These are phyloP conservation scores for Tipula unca DNA, from an alignment of 2,888 invertebrate genomes.

Conservation along the genomic window DNA sequence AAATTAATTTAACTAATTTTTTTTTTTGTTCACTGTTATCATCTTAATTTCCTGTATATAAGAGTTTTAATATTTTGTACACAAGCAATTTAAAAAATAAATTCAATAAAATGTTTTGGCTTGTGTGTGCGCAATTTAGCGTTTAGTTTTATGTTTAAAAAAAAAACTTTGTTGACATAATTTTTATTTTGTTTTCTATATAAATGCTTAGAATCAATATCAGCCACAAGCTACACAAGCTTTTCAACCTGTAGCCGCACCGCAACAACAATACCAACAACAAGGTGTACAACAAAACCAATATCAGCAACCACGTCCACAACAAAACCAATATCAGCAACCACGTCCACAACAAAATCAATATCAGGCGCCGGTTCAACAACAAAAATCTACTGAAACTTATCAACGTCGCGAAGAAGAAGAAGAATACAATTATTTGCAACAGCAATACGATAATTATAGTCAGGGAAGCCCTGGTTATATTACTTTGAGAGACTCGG, in stretches of 20 bases:
- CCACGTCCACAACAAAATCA: slow-evolving; percentile 28
- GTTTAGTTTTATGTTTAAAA: not conserved
- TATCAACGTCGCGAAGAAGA: slow-evolving; percentile 27
- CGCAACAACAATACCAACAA: slow-evolving; percentile 21
- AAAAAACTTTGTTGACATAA: not conserved
- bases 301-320: slow-evolving; percentile 26
- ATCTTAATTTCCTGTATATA: not conserved
- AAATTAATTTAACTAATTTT: not conserved
- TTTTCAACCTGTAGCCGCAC: slow-evolving; percentile 25
- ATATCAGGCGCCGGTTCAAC: slow-evolving; percentile 34
- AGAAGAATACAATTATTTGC: not conserved
- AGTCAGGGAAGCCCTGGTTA: slow-evolving; percentile 46
- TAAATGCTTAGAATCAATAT: slow-evolving; percentile 17
- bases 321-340: slow-evolving; percentile 28
- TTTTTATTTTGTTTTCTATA: not conserved
- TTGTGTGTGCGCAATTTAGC: not conserved
- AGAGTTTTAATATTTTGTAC: not conserved
- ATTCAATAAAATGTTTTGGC: not conserved
- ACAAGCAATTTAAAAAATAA: not conserved
- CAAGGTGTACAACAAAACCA: slow-evolving; percentile 31
- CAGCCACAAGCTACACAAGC: slow-evolving; percentile 24
- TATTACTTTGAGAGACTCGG: slow-evolving; percentile 54
- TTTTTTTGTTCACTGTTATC: not conserved
- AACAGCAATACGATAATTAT: slow-evolving; percentile 48
- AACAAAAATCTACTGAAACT: slow-evolving; percentile 22